Base-by-base conservation (phyloP, 2,888 invertebrate genomes). In the Drosophila pseudotalamancana region DNA sequence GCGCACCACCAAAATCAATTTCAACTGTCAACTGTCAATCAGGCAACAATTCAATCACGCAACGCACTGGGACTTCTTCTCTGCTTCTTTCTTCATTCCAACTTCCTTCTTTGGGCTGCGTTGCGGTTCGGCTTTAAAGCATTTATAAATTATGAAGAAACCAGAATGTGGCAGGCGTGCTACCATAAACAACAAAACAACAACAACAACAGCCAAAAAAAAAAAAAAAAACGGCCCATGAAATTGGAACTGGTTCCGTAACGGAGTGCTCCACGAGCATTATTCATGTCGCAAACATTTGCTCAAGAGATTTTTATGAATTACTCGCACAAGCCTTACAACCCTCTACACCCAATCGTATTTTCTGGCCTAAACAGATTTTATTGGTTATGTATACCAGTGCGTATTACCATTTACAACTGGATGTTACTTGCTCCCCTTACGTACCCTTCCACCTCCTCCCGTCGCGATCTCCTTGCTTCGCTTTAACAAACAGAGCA, bases 1-100 rank as follows among this genome's bases (percentile, higher is more conserved):
- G 12, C 39, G 29, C 40, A 55, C 40, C 49, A 62, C 71, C 65
- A 76, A 85, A 88, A 87, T 89, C 89, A 89, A 87, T 89, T 88
- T 87, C 79, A 76, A 77, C 89, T 88, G 88, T 88, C 89, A 88
- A 87, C 88, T 79, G 89, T 89, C 88, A 89, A 89, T 89, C 88
- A 89, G 81, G 64, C 77, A 71, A 72, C 84, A 81, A 88, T 89
- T 89, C 89, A 89, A 89, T 89, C 89, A 86, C 74, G 63, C 72
- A 75, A 69, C 73, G 68, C 75, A 43, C 67, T 60, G 77, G 60
- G 76, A 73, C 37, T 66, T 59, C 40, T 4, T 9, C 9, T 6
- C 21, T 4, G 19, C 11, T 34, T 11, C n/a, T 6, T 11, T 21
- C 8, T 21, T 12, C n/a, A 2, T 12, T 6, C 6, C 37, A 12